Evolutionary conservation across 2,888 invertebrate species (phyloP).

Genomic region (Oscheius myriophilus): DNA sequence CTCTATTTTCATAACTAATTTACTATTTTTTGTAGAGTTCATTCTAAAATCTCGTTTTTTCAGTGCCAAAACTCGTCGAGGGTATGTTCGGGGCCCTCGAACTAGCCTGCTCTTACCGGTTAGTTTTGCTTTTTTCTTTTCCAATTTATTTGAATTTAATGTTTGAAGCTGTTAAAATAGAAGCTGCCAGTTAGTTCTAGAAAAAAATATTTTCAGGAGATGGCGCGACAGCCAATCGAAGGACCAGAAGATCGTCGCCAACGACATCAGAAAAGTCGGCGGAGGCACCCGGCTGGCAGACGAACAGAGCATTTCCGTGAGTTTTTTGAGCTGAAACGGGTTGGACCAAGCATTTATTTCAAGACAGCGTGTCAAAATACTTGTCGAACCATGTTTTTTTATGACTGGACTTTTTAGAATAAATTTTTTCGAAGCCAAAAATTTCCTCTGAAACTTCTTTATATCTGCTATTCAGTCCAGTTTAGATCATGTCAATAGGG

Average conservation of each 20-base stretch:
- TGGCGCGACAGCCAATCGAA: constrained; percentile 5
- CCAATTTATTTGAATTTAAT: background rate
- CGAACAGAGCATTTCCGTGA: constrained; percentile 25
- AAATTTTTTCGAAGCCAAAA: no score
- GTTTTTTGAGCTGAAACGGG: no score
- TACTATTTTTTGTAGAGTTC: background rate
- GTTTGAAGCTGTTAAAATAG: no score
- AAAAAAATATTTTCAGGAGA: background rate
- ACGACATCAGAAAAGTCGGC: constrained; percentile 12
- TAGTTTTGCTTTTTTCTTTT: background rate
- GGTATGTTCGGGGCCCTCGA: constrained; percentile 34
- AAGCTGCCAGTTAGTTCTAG: no score
- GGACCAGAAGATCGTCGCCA: constrained; percentile 6
- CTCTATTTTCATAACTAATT: constrained; percentile 9
- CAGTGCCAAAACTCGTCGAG: background rate
- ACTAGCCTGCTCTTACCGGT: constrained; percentile 35
- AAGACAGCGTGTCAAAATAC: no score
- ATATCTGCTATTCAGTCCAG: no score
- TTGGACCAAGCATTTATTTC: no score
- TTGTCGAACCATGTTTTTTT: no score
- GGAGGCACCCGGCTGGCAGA: constrained; percentile 21
- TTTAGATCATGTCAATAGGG: no score
- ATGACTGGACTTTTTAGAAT: no score
- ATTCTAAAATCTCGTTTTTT: background rate
- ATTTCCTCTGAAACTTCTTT: no score